These are phyloP conservation scores for Lytechinus variegatus DNA, from an alignment of 35 echinoderm and acorn worm species.

Conservation along the genomic window DNA sequence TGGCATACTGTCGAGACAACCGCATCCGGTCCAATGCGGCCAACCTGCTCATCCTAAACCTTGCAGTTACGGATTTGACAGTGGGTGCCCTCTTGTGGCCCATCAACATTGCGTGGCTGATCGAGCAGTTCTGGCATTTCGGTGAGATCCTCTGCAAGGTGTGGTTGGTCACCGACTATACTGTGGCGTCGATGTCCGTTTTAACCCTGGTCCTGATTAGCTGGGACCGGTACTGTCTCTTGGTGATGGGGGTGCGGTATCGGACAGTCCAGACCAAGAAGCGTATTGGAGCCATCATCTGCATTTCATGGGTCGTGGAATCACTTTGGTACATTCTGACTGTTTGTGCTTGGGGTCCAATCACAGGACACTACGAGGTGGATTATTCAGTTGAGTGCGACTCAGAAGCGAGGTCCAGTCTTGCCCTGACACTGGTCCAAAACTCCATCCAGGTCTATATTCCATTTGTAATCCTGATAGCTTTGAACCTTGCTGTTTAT, in stretches of 20 bases:
- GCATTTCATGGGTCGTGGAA: neutral
- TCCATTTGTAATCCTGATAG: conserved; percentile 15
- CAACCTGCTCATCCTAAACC: conserved; percentile 50
- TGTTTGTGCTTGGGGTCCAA: conserved; percentile 22
- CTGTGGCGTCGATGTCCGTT: conserved; percentile 20
- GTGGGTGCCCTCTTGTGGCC: conserved; percentile 23
- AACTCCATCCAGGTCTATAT: neutral
- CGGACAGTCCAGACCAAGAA: conserved; percentile 1
- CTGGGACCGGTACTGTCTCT: conserved; percentile 48
- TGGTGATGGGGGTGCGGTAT: conserved; percentile 24
- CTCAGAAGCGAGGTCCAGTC: conserved; percentile 12
- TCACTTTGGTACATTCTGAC: neutral
- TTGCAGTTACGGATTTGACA: conserved; percentile 41
- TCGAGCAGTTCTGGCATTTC: conserved; percentile 37
- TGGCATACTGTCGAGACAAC: conserved; percentile 28
- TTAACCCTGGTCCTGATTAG: neutral
- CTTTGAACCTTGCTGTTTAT: neutral
- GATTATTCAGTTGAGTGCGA: conserved; percentile 43
- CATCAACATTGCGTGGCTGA: neutral
- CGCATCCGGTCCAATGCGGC: neutral
- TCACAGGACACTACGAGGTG: neutral
- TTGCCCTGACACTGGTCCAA: neutral
- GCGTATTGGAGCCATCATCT: neutral
- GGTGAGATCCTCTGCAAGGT: conserved; percentile 39
- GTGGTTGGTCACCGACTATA: conserved; percentile 44